Evolutionary conservation across 2,797 vertebrate species (phyloP).

Genomic region (Podarcis lilfordi): DNA sequence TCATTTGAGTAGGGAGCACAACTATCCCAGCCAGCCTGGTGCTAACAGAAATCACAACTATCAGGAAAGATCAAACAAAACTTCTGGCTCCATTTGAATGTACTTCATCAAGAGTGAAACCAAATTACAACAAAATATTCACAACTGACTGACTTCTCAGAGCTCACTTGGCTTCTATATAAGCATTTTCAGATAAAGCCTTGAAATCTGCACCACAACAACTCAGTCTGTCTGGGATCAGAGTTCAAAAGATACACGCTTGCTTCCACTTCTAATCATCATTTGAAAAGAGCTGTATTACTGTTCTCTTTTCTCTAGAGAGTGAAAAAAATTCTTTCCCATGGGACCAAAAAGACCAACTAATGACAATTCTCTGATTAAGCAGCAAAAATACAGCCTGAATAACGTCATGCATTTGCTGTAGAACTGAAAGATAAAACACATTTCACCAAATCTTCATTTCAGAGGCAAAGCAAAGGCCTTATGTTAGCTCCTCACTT

Average conservation of each 20-base stretch:
- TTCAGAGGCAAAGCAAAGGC: not conserved
- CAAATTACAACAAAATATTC: constrained; percentile 42
- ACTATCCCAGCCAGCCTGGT: constrained; percentile 40
- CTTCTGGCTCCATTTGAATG: constrained; percentile 47
- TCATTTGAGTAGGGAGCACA: constrained; percentile 55
- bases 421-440: constrained; percentile 43
- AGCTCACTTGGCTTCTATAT: constrained; percentile 34
- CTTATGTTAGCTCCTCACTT: not conserved
- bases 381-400: constrained; percentile 31
- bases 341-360: constrained; percentile 45
- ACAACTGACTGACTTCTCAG: not conserved
- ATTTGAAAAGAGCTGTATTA: constrained; percentile 27
- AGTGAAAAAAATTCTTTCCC: constrained; percentile 54
- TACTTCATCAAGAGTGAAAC: constrained; percentile 11
- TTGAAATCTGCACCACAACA: constrained; percentile 42
- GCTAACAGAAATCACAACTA: constrained; percentile 54
- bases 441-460: not conserved
- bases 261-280: constrained; percentile 36
- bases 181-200: constrained; percentile 2
- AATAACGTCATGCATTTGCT: constrained; percentile 23
- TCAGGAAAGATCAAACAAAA: constrained; percentile 53
- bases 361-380: constrained; percentile 18
- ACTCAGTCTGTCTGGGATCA: constrained; percentile 29
- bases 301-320: constrained; percentile 9
- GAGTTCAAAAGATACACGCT: constrained; percentile 51